Evolutionary conservation across 2,113 vertebrate genomes (phyloP).

Genomic region (Ardeotis arabs): DNA sequence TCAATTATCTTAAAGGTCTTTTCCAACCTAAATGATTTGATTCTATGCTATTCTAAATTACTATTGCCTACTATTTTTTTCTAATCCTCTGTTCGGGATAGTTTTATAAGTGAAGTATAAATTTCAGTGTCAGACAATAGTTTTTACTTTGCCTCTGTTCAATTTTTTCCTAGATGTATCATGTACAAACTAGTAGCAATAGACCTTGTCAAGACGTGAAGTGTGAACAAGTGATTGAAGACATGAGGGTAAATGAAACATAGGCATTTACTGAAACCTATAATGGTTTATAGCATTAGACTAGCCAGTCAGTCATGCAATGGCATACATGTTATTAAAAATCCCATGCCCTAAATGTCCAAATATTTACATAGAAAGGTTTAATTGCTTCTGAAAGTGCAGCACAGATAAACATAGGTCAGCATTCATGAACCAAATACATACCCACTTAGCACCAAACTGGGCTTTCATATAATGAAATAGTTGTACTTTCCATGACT

Average conservation of each 20-base stretch:
- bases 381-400: not conserved
- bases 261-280: not conserved
- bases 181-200: not conserved
- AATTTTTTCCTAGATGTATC: not conserved
- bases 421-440: not conserved
- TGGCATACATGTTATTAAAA: not conserved
- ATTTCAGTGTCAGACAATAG: not conserved
- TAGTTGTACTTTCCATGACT: not conserved
- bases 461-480: not conserved
- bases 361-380: not conserved
- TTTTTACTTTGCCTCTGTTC: not conserved
- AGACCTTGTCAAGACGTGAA: not conserved
- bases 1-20: not conserved
- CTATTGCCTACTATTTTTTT: not conserved
- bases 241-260: not conserved
- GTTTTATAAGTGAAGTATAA: not conserved
- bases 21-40: not conserved
- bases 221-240: not conserved
- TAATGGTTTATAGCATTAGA: not conserved
- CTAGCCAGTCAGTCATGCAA: not conserved
- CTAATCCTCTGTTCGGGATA: not conserved
- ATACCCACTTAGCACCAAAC: not conserved
- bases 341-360: not conserved
- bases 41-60: not conserved
- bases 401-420: not conserved